Base-by-base conservation (phyloP, 1,140 invertebrate species). In the Myzus persicae region DNA sequence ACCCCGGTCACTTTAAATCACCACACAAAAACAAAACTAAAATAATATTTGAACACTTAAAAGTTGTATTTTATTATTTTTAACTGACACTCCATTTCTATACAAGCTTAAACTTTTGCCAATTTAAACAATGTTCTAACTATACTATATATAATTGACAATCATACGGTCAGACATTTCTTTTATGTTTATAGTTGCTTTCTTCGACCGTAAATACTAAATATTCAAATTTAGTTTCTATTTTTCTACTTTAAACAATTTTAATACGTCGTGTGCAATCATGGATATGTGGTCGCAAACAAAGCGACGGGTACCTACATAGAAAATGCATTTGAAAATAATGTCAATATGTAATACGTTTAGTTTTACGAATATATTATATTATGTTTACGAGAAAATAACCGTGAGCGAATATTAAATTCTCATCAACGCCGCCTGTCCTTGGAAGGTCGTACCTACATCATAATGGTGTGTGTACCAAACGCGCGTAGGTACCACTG, bases 141-240 rank as follows among this genome's bases (percentile, higher is more conserved):
- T 38, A 59, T n/a, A n/a, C 18, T 14, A 18, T 2, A 4, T 24
- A 42, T 40, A 87, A 46, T n/a, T 36, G 14, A 46, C 44, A 46
- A 46, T 46, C n/a, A 87, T 20, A 87, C 5, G 7, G n/a, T 76
- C 31, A 76, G 59, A 76, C n/a, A 14, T 76, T 76, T 76, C 5
- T 14, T 76, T 76, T 76, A n/a, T 76, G 59, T n/a, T 18, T n/a
- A 76, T 7, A n/a, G 31, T 6, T 4, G 14, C 31, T 51, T 88
- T 88, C 46, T 88, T 51, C 44, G n/a, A 36, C 22, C 36, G 51
- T 89, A 51, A 24, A 48, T 48, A 11, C 14, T 18, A 48, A 85
- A 54, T 89, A 89, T 54, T 89, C 31, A 89, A 51, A 89, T 89
- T 51, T 26, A n/a, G 87, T 89, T 26, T 46, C n/a, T 48, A 31